Conservation (phyloP, 2,888 invertebrate species). For the Elmis aenea region DNA sequence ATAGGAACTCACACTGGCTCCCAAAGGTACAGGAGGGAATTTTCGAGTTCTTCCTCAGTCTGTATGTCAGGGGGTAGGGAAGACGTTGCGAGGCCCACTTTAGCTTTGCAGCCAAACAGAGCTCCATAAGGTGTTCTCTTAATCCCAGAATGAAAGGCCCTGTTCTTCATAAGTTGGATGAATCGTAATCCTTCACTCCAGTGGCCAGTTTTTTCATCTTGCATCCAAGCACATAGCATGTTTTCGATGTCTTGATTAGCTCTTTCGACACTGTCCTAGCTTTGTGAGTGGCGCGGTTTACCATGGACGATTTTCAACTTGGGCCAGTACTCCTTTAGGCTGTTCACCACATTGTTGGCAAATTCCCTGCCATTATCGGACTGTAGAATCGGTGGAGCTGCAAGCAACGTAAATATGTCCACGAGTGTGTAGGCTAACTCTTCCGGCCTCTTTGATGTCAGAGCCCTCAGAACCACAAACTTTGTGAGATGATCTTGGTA, state of each 20-base stretch:
- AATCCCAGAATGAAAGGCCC: too few relatives aligned
- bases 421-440: constrained; percentile 14
- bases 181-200: constrained; percentile 13
- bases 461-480: constrained; percentile 13
- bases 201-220: constrained; percentile 8
- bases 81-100: too few relatives aligned
- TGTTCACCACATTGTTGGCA: constrained; percentile 16
- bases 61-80: too few relatives aligned
- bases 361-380: constrained; percentile 25
- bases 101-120: too few relatives aligned
- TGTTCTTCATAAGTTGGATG: too few relatives aligned
- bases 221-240: constrained; percentile 27
- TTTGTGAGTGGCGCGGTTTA: constrained; percentile 32
- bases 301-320: constrained; percentile 5
- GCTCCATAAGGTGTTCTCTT: too few relatives aligned
- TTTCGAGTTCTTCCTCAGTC: too few relatives aligned
- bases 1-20: constrained; percentile 3
- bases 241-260: constrained; percentile 38
- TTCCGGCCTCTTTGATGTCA: constrained; percentile 11
- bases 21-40: too few relatives aligned
- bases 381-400: constrained; percentile 22
- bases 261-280: constrained; percentile 35
- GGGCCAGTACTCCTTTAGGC: constrained; percentile 30
- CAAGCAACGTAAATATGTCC: constrained; percentile 21
- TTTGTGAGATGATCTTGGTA: constrained; percentile 19